phyloP scores from a whole-genome alignment of 2,113 vertebrate genomes.

The Pleuronectes platessa region DNA sequence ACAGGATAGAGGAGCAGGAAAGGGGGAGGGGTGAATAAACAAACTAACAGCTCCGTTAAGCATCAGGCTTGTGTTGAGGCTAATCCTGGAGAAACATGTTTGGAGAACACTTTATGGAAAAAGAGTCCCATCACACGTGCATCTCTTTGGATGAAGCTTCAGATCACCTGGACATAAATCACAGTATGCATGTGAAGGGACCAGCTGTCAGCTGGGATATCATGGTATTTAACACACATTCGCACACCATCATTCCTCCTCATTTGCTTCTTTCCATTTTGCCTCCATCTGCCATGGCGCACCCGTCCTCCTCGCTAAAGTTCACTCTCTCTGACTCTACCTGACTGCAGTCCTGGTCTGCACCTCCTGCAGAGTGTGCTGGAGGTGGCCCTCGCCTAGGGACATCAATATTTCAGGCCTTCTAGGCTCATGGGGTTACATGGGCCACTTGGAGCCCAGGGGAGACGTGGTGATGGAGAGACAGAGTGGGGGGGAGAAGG shows the following conservation, averaged over 20 bases:
- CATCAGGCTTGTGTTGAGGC: slow-evolving; percentile 6
- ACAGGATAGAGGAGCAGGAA: slow-evolving; percentile 22
- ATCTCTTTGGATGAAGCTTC: slow-evolving; percentile 23
- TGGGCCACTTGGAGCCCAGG: slow-evolving; percentile 24
- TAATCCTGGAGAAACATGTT: slow-evolving; percentile 6
- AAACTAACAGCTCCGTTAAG: slow-evolving; percentile 12
- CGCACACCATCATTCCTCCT: slow-evolving; percentile 17
- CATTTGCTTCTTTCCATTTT: slow-evolving; percentile 30
- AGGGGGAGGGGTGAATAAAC: slow-evolving; percentile 36
- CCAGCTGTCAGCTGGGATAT: slow-evolving; percentile 49
- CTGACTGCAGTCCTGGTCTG: slow-evolving; percentile 14
- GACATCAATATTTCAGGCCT: slow-evolving; percentile 75
- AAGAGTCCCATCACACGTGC: not conserved
- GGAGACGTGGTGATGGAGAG: slow-evolving; percentile 58
- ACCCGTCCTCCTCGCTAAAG: slow-evolving; percentile 22
- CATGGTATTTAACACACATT: slow-evolving; percentile 16
- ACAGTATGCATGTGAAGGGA: slow-evolving; percentile 36
- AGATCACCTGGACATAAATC: slow-evolving; percentile 51
- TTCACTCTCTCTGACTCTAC: slow-evolving; percentile 33
- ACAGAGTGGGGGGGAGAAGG: slow-evolving; percentile 30
- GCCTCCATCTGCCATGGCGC: slow-evolving; percentile 23
- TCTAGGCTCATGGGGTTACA: slow-evolving; percentile 48
- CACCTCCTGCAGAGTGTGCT: slow-evolving; percentile 52
- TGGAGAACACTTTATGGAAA: not conserved
- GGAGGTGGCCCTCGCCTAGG: slow-evolving; percentile 49